Base-by-base conservation (phyloP, 2,113 vertebrate species). In the Laticauda colubrina region DNA sequence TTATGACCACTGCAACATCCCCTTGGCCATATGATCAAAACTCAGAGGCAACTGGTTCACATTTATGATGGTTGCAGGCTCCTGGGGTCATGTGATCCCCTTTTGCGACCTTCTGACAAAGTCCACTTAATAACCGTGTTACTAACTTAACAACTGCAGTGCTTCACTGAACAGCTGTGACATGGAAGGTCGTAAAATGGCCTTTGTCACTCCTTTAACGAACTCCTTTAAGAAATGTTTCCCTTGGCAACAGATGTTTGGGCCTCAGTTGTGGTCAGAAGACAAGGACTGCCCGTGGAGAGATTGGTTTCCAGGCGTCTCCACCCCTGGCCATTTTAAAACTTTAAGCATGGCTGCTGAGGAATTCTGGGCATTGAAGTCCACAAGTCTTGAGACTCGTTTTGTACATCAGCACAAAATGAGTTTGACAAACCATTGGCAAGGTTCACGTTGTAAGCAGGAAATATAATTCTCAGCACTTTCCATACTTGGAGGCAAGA, bases 361-460 rank as follows among this genome's bases (percentile, higher is more conserved):
- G 61, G 0, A 3, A 90, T 56, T 57, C 93, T 57, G 6, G 0
- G 0, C 48, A 61, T 26, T 0, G 48, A 92, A 61, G 12, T n/a
- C 29, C 29, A n/a, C 61, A 69, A 15, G 57, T 26, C 57, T 26
- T 26, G 61, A 69, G 10, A 0, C 1, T 1, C 5, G 45, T 45
- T 29, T 59, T 14, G 29, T 5, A 20, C 5, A 20, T 6, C 34
- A 81, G 3, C 69, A 81, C 69, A 39, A 20, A 20, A 21, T 2
- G 6, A 75, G n/a, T 8, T 1, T 75, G 15, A 3, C n/a, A 21
- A 21, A 39, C 2, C 2, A 5, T 8, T 39, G n/a, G 64, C 64
- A 18, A 8, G 2, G 15, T 21, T 8, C 34, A 21, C 1, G 34
- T 34, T 21, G 75, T 3, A 39, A 39, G 34, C 75, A 81, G 75